Conservation (phyloP, 2,888 invertebrate species). For the Scelioninae gen. 2 region DNA sequence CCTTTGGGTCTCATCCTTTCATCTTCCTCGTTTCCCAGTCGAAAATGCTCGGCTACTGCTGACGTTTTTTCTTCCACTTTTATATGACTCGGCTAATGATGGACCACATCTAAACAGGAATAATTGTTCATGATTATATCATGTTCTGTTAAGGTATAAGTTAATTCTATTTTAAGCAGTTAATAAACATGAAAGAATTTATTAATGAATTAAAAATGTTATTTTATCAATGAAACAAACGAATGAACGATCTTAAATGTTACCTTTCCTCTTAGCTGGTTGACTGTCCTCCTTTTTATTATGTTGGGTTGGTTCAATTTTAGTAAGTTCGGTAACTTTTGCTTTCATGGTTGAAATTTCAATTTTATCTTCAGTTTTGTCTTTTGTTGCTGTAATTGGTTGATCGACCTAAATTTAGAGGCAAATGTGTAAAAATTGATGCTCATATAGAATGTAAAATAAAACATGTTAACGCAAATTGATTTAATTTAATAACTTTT, state of each 20-base stretch:
- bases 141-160: too few relatives aligned
- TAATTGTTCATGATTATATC: too few relatives aligned
- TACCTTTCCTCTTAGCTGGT: slow-evolving; percentile 32
- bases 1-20: slow-evolving; percentile 81
- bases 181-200: too few relatives aligned
- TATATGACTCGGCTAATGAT: slow-evolving; percentile 18
- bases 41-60: slow-evolving; percentile 68
- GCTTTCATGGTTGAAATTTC: slow-evolving; percentile 28
- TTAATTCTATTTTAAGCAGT: too few relatives aligned
- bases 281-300: slow-evolving; percentile 25
- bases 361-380: slow-evolving; percentile 17
- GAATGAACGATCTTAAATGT: background rate
- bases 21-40: slow-evolving; percentile 64
- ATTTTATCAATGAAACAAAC: too few relatives aligned
- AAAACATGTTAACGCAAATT: too few relatives aligned
- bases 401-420: slow-evolving; percentile 8
- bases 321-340: slow-evolving; percentile 7
- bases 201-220: too few relatives aligned
- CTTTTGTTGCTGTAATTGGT: slow-evolving; percentile 8
- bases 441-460: too few relatives aligned
- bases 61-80: slow-evolving; percentile 54
- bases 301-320: slow-evolving; percentile 3
- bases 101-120: slow-evolving; percentile 30
- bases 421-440: too few relatives aligned
- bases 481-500: too few relatives aligned